phyloP scores from a whole-genome alignment of 2,888 invertebrate species.

The Helicoverpa assulta region DNA sequence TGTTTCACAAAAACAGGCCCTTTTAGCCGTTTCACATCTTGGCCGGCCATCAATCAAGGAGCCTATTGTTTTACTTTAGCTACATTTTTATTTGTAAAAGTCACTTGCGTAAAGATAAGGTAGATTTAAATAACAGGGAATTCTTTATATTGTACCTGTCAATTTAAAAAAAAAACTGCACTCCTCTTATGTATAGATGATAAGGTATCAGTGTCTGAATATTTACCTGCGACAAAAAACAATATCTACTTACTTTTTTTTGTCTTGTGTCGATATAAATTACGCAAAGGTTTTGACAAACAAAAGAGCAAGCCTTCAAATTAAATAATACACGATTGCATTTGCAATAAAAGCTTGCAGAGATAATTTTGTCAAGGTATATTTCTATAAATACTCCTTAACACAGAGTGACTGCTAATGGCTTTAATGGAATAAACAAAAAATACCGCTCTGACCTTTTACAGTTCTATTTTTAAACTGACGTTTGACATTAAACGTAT shows the following conservation, averaged over 20 bases:
- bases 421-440: slow-evolving; percentile 33
- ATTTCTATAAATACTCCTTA: slow-evolving; percentile 23
- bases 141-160: neutral
- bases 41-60: slow-evolving; percentile 40
- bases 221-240: too few species aligned
- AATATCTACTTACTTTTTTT: neutral
- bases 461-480: slow-evolving; percentile 41
- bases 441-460: slow-evolving; percentile 25
- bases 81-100: slow-evolving; percentile 24
- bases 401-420: slow-evolving; percentile 31
- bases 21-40: slow-evolving; percentile 28
- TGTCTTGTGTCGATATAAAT: neutral
- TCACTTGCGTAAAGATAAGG: slow-evolving; percentile 20
- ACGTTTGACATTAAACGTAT: slow-evolving; percentile 37
- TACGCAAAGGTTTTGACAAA: neutral
- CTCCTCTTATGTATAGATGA: too few species aligned
- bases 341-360: slow-evolving; percentile 9
- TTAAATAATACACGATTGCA: neutral
- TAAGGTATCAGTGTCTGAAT: too few species aligned
- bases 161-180: too few species aligned
- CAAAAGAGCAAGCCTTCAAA: slow-evolving; percentile 1
- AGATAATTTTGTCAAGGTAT: slow-evolving; percentile 2
- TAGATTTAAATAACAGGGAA: slow-evolving; percentile 7
- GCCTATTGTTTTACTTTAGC: slow-evolving; percentile 11
- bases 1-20: slow-evolving; percentile 24